Evolutionary conservation across 2,888 invertebrate genomes (phyloP), one percentile per base, ranked within the genome.

Genomic region (Cremastinae sp.): DNA sequence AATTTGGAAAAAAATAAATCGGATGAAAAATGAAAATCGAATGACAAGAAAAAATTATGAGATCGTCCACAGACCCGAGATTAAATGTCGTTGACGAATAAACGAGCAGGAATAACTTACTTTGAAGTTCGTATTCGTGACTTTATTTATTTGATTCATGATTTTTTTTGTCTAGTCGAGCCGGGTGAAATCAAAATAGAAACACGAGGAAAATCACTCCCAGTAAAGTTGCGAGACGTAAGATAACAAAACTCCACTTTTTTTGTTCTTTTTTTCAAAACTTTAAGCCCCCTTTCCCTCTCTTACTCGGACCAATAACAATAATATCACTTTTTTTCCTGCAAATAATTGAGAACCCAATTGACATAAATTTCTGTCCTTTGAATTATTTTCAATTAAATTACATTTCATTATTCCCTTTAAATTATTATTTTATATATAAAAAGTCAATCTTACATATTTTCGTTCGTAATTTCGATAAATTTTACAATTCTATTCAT

Each of bases 81-180:
- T 4, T 18, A 14, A 18, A 37, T 37, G 47, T 9, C 39, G 7
- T 22, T 20, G 8, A 47, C 18, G 37, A 16, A 64, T 43, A 45
- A 37, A 37, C 58, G 56, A 12, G 41, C 65, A 51, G 41, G n/a
- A 39, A 71, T 78, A 64, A 81, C 80, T 82, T 82, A 80, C 81
- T 79, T 79, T 80, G 65, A 78, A 51, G 69, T 79, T 75, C 80
- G 79, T 80, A 75, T 68, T 78, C 9, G 66, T 16, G 20, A 47
- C 7, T 39, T 14, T 20, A 20, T 35, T 51, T 45, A 39, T 18
- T 39, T 51, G 2, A 7, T 22, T 37, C 9, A 7, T 37, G 51
- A 53, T 45, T 37, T 70, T 18, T 45, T 28, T 4, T 45, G 18
- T 47, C 45, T 55, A 66, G 47, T 75, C 65, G 74, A 56, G 59